phyloP scores from a whole-genome alignment of 2,113 vertebrate genomes.

The Castor canadensis region DNA sequence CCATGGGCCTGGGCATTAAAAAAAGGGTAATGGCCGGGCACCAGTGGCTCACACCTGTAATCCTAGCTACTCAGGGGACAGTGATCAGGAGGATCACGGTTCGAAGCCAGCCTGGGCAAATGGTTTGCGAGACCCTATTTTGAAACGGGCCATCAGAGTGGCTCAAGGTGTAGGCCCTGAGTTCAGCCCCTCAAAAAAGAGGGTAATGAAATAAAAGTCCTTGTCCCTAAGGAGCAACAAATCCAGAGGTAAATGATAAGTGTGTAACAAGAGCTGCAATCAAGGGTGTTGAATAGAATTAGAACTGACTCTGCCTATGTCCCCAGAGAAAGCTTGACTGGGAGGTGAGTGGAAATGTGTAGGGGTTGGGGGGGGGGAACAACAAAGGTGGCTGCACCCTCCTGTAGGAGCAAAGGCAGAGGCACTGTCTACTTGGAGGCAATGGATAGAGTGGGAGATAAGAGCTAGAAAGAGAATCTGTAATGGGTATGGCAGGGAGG shows the following conservation, averaged over 20 bases:
- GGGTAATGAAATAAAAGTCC: not conserved
- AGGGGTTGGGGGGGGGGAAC: not conserved
- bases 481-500: not conserved
- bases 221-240: not conserved
- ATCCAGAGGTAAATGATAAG: not conserved
- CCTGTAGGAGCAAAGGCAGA: not conserved
- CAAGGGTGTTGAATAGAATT: not conserved
- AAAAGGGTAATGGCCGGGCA: too few relatives aligned
- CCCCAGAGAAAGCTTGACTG: not conserved
- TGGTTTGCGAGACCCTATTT: too few relatives aligned
- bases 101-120: too few relatives aligned
- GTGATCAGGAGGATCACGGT: too few relatives aligned
- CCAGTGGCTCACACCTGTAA: too few relatives aligned
- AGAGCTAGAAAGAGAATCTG: not conserved
- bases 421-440: not conserved
- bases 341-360: not conserved
- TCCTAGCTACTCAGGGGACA: too few relatives aligned
- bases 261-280: not conserved
- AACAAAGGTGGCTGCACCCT: rapidly evolving
- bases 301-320: not conserved
- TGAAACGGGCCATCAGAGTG: too few relatives aligned
- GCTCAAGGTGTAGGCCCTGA: too few relatives aligned
- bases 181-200: too few relatives aligned
- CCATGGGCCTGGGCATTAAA: not conserved
- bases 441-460: not conserved